These are phyloP conservation scores for Galeopsomyia nigrocyanea DNA, from an alignment of 2,888 invertebrate genomes.

Conservation along the genomic window DNA sequence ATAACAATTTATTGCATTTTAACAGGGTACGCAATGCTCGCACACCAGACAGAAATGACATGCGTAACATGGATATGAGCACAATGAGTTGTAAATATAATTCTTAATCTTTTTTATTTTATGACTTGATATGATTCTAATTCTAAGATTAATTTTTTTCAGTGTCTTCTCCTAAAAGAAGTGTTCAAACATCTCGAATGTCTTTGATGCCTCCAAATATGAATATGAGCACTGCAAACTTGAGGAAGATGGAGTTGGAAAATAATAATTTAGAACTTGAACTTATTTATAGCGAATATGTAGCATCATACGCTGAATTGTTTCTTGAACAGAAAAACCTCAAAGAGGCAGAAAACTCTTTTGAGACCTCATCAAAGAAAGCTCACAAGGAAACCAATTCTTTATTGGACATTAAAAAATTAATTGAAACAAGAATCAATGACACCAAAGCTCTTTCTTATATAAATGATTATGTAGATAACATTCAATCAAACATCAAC, in stretches of 20 bases:
- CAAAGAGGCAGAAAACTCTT: slow-evolving; percentile 31
- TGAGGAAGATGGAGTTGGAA: slow-evolving; percentile 45
- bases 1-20: neutral
- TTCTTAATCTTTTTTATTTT: neutral
- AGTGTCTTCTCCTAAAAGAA: slow-evolving; percentile 41
- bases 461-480: slow-evolving; percentile 31
- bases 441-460: slow-evolving; percentile 29
- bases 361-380: slow-evolving; percentile 33
- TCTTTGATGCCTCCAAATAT: slow-evolving; percentile 22
- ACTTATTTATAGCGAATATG: slow-evolving; percentile 33
- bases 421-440: slow-evolving; percentile 31
- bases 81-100: slow-evolving; percentile 19
- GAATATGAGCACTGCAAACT: slow-evolving; percentile 13
- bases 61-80: slow-evolving; percentile 20
- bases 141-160: neutral
- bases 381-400: slow-evolving; percentile 32
- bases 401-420: slow-evolving; percentile 29
- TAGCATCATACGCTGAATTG: slow-evolving; percentile 34
- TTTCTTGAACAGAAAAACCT: slow-evolving; percentile 40
- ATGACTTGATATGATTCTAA: neutral
- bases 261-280: slow-evolving; percentile 46
- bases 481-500: neutral
- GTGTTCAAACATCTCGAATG: slow-evolving; percentile 27
- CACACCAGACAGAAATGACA: slow-evolving; percentile 37
- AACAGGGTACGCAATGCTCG: slow-evolving; percentile 34